A percentile compares a stretch with the other conserved stretches of the same genome.
phyloP scores from a whole-genome alignment of 2,113 vertebrate species.

The Onychostruthus taczanowskii region DNA sequence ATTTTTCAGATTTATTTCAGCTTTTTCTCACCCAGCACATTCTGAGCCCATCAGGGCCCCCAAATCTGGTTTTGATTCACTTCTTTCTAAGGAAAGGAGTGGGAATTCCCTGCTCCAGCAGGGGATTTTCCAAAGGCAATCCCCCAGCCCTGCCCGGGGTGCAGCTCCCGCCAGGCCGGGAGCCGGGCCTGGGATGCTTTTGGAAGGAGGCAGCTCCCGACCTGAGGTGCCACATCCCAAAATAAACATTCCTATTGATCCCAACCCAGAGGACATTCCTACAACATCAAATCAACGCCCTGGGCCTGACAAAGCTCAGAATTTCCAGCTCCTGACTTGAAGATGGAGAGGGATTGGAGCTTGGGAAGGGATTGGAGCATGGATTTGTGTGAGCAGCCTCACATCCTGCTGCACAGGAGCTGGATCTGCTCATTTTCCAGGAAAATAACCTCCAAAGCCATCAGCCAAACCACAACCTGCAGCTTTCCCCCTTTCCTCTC shows the following conservation, averaged over 20 bases:
- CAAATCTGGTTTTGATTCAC: background rate
- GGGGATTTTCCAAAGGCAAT: slow-evolving; percentile 36
- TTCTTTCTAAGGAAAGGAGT: background rate
- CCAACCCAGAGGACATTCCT: background rate
- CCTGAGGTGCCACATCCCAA: background rate
- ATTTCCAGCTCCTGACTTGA: background rate
- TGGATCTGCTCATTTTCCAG: fast-evolving
- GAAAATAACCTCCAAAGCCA: background rate
- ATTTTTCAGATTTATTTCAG: background rate
- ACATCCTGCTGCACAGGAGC: fast-evolving
- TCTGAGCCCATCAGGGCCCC: too few species aligned
- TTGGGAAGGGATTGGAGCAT: fast-evolving
- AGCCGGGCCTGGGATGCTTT: background rate
- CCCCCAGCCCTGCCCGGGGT: background rate
- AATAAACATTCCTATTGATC: slow-evolving; percentile 1
- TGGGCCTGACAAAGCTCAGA: background rate
- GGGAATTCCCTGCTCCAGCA: background rate
- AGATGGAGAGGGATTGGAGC: fast-evolving
- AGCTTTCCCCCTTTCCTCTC: background rate
- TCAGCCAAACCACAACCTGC: background rate
- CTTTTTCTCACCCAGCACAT: background rate
- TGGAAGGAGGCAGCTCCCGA: background rate
- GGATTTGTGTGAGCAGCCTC: background rate
- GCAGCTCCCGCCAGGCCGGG: background rate
- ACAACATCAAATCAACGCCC: background rate